phyloP scores from a whole-genome alignment of 1,140 invertebrate genomes.

The Drusus annulatus region DNA sequence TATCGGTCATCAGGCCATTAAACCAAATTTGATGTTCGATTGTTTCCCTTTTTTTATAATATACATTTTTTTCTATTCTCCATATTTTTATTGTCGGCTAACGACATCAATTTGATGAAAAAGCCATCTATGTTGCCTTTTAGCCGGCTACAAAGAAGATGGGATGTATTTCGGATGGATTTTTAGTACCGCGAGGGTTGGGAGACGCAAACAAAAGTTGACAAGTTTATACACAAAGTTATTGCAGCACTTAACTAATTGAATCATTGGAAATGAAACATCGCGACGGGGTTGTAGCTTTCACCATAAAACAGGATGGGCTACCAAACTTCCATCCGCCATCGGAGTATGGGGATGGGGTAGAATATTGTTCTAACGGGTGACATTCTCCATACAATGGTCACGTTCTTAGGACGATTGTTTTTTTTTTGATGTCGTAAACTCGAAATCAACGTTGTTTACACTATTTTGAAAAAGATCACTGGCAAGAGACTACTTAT shows the following conservation, averaged over 20 bases:
- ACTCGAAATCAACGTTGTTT: too few relatives aligned
- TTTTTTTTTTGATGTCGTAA: too few relatives aligned
- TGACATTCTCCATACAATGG: constrained; percentile 8
- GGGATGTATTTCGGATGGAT: constrained; percentile 2
- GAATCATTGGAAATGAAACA: constrained; percentile 60
- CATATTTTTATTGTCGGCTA: constrained; percentile 56
- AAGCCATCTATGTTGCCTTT: constrained; percentile 51
- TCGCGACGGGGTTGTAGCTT: constrained; percentile 57
- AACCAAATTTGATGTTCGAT: constrained; percentile 46
- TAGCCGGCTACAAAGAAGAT: constrained; percentile 36
- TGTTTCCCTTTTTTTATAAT: constrained; percentile 34
- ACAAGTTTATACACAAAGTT: constrained; percentile 59
- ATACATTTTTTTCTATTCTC: constrained; percentile 28
- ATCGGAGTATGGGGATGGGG: background rate
- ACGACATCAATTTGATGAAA: constrained; percentile 59
- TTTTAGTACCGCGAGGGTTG: constrained; percentile 27
- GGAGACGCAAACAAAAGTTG: constrained; percentile 52
- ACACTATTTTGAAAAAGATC: too few relatives aligned
- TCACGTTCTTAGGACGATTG: too few relatives aligned
- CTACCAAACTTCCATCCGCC: background rate
- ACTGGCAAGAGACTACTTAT: too few relatives aligned
- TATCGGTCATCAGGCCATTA: constrained; percentile 33
- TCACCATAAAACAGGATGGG: constrained; percentile 56
- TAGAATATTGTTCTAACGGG: background rate
- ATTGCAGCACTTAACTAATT: constrained; percentile 60